A percentile compares a stretch with the other conserved stretches of the same genome.
Conservation (phyloP, 1,140 invertebrate species). For the Plutomurus gul region DNA sequence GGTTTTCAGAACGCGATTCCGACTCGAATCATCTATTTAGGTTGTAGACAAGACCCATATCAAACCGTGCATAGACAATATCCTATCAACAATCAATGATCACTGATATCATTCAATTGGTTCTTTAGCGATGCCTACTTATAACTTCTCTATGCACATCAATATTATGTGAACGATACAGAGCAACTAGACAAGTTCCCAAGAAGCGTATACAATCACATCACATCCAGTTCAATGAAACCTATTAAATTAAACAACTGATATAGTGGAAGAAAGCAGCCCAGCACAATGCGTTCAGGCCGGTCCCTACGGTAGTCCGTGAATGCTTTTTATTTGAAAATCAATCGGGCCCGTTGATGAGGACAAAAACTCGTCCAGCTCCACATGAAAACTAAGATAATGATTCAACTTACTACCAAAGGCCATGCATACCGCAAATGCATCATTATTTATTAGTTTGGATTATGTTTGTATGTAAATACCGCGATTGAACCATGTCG, state of each 20-base stretch:
- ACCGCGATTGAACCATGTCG: too few species aligned
- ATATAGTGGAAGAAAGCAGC: background rate
- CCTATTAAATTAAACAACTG: slow-evolving; percentile 13
- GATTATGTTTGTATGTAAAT: too few species aligned
- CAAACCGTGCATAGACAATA: background rate
- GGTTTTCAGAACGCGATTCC: background rate
- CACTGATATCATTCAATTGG: background rate
- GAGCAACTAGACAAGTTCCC: slow-evolving; percentile 1
- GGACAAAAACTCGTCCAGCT: too few species aligned
- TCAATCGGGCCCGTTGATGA: too few species aligned
- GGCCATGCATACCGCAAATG: too few species aligned
- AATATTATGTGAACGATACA: background rate
- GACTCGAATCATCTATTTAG: background rate
- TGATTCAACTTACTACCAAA: too few species aligned
- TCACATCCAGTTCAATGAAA: background rate
- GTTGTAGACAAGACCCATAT: background rate
- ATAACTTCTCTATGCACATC: background rate
- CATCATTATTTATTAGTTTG: too few species aligned
- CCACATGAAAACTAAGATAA: too few species aligned
- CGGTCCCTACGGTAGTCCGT: background rate
- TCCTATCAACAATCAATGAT: slow-evolving; percentile 16
- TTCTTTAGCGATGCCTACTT: background rate
- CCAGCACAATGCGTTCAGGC: background rate
- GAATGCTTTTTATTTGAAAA: slow-evolving; percentile 5
- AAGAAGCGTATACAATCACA: background rate